Conservation (phyloP, 2,113 vertebrate species). For the Takifugu flavidus region DNA sequence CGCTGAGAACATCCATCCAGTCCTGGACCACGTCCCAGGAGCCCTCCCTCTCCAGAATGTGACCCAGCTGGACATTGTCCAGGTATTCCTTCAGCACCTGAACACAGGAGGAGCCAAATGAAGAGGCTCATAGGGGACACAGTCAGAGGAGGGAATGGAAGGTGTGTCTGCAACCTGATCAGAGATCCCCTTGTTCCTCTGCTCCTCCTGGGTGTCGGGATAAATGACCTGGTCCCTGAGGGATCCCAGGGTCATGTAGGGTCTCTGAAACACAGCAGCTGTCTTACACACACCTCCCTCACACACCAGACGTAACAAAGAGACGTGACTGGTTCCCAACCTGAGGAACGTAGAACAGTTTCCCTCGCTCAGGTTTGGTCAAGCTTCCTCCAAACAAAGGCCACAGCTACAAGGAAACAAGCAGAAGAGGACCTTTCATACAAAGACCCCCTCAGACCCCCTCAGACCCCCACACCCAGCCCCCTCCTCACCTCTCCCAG, state of each 20-base stretch:
- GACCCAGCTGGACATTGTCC: constrained; percentile 93
- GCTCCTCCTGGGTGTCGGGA: constrained; percentile 89
- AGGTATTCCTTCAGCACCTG: constrained; percentile 97
- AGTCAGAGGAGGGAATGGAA: not conserved
- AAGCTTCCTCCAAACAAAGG: constrained; percentile 91
- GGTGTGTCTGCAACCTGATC: constrained; percentile 77
- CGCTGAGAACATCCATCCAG: constrained; percentile 99
- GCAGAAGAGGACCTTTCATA: not conserved
- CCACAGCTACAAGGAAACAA: constrained; percentile 81
- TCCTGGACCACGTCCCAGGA: constrained; percentile 93
- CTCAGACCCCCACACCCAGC: not conserved
- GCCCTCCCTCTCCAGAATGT: constrained; percentile 91
- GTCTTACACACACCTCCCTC: not conserved
- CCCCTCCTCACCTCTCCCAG: constrained; percentile 86
- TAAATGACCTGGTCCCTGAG: constrained; percentile 98
- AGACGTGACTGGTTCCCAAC: constrained; percentile 56
- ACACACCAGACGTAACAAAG: not conserved
- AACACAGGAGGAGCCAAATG: not conserved
- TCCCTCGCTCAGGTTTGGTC: constrained; percentile 95
- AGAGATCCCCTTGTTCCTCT: constrained; percentile 88
- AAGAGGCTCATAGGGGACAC: not conserved
- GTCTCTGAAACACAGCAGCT: constrained; percentile 77
- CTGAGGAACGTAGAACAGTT: constrained; percentile 98
- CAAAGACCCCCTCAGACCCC: too few relatives aligned
- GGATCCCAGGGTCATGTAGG: constrained; percentile 95